phyloP scores from a whole-genome alignment of 2,888 invertebrate genomes.

The Hirtodrosophila trivittata region DNA sequence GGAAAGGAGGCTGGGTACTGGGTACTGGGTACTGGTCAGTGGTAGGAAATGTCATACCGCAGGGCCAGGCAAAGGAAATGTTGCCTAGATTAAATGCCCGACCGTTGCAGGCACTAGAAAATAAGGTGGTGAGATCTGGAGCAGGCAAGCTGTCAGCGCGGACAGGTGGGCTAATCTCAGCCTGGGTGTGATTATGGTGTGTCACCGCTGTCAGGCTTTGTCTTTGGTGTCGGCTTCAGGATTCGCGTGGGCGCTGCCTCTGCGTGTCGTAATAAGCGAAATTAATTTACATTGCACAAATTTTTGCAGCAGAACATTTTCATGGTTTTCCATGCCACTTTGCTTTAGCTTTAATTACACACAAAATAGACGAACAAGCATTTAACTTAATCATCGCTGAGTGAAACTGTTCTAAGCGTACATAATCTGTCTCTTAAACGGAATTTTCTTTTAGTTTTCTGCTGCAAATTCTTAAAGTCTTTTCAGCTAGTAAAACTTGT shows the following conservation, averaged over 20 bases:
- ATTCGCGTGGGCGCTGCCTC: not conserved
- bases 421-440: not conserved
- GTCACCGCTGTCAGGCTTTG: constrained; percentile 51
- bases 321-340: constrained; percentile 13
- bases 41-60: constrained; percentile 74
- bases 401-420: not conserved
- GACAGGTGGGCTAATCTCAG: constrained; percentile 55
- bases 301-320: constrained; percentile 22
- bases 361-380: constrained; percentile 3
- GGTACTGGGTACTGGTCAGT: constrained; percentile 30
- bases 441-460: constrained; percentile 1
- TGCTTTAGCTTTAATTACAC: constrained; percentile 45
- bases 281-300: constrained; percentile 69
- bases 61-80: constrained; percentile 71
- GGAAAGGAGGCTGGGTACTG: not conserved
- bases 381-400: constrained; percentile 26
- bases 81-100: constrained; percentile 70
- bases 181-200: constrained; percentile 61
- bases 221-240: constrained; percentile 44
- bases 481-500: constrained; percentile 9
- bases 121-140: not conserved
- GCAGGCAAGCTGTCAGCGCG: constrained; percentile 43
- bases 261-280: constrained; percentile 64
- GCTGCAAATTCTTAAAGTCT: not conserved
- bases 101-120: constrained; percentile 27